A percentile compares a stretch with the other conserved stretches of the same genome.
These are phyloP conservation scores for Zygothrica quintamaculata DNA, from an alignment of 2,888 invertebrate species.

Conservation along the genomic window DNA sequence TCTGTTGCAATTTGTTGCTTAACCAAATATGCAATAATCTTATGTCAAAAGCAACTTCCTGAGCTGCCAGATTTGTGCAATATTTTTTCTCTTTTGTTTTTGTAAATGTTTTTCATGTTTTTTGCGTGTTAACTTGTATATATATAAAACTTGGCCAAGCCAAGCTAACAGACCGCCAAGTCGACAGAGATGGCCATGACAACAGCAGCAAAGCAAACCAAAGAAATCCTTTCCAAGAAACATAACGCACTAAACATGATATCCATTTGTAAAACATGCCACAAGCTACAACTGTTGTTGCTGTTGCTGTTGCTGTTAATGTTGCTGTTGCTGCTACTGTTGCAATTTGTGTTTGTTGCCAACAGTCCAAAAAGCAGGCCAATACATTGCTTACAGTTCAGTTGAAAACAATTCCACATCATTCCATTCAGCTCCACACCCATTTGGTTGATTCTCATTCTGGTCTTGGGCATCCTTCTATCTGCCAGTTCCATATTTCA, in stretches of 20 bases:
- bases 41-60: slow-evolving; percentile 61
- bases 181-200: slow-evolving; percentile 75
- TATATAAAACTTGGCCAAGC: neutral
- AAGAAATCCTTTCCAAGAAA: slow-evolving; percentile 79
- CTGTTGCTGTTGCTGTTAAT: slow-evolving; percentile 40
- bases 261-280: slow-evolving; percentile 77
- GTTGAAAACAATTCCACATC: no score
- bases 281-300: slow-evolving; percentile 40
- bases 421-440: slow-evolving; percentile 3
- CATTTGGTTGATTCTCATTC: no score
- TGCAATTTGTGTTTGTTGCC: slow-evolving; percentile 53
- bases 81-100: slow-evolving; percentile 66
- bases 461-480: slow-evolving; percentile 51
- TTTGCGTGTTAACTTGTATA: slow-evolving; percentile 50
- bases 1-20: no score
- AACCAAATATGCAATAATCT: neutral
- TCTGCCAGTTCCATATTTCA: slow-evolving; percentile 16
- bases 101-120: slow-evolving; percentile 61
- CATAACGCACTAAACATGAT: slow-evolving; percentile 76
- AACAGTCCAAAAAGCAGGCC: slow-evolving; percentile 52
- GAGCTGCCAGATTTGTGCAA: slow-evolving; percentile 63
- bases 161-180: slow-evolving; percentile 52
- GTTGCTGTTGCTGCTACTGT: slow-evolving; percentile 13
- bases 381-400: slow-evolving; percentile 43
- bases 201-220: slow-evolving; percentile 45